Conservation (phyloP, 2,113 vertebrate genomes). For the Eonycteris spelaea region DNA sequence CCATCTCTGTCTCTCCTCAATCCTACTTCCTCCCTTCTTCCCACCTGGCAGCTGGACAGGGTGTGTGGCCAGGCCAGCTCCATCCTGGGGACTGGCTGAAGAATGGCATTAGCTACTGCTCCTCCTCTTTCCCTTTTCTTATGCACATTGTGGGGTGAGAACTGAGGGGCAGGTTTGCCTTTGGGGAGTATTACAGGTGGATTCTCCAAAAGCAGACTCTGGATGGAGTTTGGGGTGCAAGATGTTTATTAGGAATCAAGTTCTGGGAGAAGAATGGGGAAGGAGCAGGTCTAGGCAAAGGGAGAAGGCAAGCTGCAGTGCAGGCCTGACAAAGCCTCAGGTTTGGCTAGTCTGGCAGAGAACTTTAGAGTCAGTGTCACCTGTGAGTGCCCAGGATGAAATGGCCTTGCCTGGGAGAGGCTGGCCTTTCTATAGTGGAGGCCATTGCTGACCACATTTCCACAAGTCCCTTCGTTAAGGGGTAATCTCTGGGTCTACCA, state of each 20-base stretch:
- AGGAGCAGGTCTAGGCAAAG: neutral
- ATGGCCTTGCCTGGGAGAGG: neutral
- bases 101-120: rapidly evolving
- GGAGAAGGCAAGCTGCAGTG: neutral
- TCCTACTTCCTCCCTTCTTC: neutral
- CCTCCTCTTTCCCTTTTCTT: too few relatives aligned
- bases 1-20: neutral
- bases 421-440: neutral
- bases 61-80: too few relatives aligned
- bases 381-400: rapidly evolving
- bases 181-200: neutral
- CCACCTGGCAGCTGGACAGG: neutral
- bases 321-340: neutral
- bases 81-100: neutral
- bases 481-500: neutral
- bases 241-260: neutral
- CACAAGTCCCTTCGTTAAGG: neutral
- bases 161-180: neutral
- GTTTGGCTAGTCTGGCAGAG: too few relatives aligned
- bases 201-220: neutral
- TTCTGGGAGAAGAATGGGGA: neutral
- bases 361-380: rapidly evolving
- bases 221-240: neutral
- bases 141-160: neutral
- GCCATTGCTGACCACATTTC: rapidly evolving